phyloP scores from a whole-genome alignment of 1,140 invertebrate species.

The Zaprionus gabonicus region DNA sequence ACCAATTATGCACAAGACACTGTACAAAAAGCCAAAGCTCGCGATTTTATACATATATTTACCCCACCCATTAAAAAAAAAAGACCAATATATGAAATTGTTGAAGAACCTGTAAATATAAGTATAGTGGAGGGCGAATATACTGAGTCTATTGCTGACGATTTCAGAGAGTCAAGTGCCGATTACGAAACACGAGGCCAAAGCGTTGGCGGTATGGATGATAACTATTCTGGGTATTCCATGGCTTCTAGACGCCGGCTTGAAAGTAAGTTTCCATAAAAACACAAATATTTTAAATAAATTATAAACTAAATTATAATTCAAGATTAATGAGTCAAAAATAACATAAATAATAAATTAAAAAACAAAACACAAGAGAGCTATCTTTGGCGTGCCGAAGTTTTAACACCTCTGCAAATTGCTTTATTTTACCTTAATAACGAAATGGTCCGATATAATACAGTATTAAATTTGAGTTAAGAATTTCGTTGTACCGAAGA shows the following conservation, averaged over 20 bases:
- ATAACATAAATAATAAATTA: background rate
- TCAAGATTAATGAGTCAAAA: background rate
- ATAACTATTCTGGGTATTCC: slow-evolving; percentile 81
- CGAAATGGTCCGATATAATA: background rate
- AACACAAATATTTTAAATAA: background rate
- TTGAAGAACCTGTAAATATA: slow-evolving; percentile 77
- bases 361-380: background rate
- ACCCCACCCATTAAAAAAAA: slow-evolving; percentile 77
- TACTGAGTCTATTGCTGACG: slow-evolving; percentile 79
- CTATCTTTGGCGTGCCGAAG: background rate
- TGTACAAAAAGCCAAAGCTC: slow-evolving; percentile 80
- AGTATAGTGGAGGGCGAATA: slow-evolving; percentile 72
- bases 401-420: background rate
- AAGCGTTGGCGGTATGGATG: slow-evolving; percentile 80
- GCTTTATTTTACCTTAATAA: background rate
- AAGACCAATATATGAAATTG: slow-evolving; percentile 79
- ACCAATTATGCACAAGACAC: slow-evolving; percentile 84
- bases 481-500: background rate
- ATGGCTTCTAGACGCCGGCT: slow-evolving; percentile 64
- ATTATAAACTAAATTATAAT: slow-evolving; percentile 7
- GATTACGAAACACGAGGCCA: slow-evolving; percentile 71
- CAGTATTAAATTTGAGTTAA: background rate
- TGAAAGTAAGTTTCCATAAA: slow-evolving; percentile 75
- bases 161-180: slow-evolving; percentile 79
- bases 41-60: slow-evolving; percentile 83